These are phyloP conservation scores for Oceanodroma leucorhoa DNA, from an alignment of 2,797 vertebrate species.

Conservation along the genomic window DNA sequence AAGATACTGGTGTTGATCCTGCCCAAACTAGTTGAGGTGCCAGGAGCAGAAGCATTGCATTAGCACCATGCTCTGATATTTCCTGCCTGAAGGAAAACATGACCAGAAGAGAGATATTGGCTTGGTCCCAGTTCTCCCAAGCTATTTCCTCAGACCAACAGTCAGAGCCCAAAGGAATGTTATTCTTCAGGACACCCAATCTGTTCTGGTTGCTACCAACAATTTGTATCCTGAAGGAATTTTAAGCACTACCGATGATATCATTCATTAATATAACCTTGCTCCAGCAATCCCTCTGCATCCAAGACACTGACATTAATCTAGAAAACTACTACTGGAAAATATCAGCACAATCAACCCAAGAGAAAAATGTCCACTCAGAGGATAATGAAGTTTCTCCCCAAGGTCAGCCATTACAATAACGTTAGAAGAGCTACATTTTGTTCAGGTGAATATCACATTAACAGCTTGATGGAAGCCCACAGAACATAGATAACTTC, in stretches of 20 bases:
- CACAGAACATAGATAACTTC: not conserved
- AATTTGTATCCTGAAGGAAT: not conserved
- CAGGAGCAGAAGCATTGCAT: not conserved
- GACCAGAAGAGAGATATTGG: not conserved
- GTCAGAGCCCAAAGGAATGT: not conserved
- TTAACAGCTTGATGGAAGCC: not conserved
- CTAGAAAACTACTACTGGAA: slow-evolving; percentile 4
- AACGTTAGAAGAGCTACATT: not conserved
- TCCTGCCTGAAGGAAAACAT: not conserved
- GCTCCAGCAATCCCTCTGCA: not conserved
- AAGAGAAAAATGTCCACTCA: slow-evolving; percentile 6
- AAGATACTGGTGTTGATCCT: not conserved
- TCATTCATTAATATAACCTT: not conserved
- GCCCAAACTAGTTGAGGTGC: not conserved
- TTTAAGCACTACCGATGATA: not conserved
- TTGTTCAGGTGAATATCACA: not conserved
- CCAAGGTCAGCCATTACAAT: not conserved
- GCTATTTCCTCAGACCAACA: not conserved
- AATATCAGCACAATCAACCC: slow-evolving; percentile 5
- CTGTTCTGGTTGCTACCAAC: not conserved
- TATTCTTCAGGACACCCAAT: not conserved
- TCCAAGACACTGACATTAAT: not conserved
- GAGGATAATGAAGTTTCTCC: slow-evolving; percentile 6
- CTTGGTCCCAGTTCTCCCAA: not conserved
- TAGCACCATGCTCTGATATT: not conserved